These are phyloP conservation scores for Onychomys arenicola DNA, from an alignment of 2,797 vertebrate species.

Conservation along the genomic window DNA sequence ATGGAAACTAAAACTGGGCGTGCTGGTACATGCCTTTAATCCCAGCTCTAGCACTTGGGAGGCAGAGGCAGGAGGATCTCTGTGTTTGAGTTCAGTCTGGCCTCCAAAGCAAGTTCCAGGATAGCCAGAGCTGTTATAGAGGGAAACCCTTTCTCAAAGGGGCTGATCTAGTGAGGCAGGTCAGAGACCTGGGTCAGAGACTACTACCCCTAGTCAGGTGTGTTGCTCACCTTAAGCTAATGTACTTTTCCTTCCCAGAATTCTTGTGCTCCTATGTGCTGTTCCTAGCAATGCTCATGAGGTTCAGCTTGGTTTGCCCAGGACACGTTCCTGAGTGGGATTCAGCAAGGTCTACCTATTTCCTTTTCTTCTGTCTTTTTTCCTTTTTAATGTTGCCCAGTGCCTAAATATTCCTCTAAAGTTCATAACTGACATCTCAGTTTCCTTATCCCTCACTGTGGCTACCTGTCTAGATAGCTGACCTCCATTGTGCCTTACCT, in stretches of 20 bases:
- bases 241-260: background rate
- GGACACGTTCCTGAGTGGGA: background rate
- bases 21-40: background rate
- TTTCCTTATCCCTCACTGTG: background rate
- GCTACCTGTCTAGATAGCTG: too few relatives aligned
- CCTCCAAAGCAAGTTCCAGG: background rate
- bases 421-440: background rate
- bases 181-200: background rate
- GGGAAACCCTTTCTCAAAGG: background rate
- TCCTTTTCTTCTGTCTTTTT: background rate
- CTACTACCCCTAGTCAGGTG: too few relatives aligned
- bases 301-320: background rate
- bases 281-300: background rate
- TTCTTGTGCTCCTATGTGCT: background rate
- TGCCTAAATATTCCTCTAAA: background rate
- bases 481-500: background rate
- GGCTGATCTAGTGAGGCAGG: background rate
- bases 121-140: background rate
- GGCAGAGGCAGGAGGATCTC: background rate
- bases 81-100: background rate
- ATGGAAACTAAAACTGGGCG: background rate
- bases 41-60: background rate
- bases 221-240: background rate
- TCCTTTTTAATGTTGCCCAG: background rate
- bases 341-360: background rate